A percentile compares a stretch with the other conserved stretches of the same genome.
Conservation (phyloP, 2,113 vertebrate species). For the Pollimyrus isidori region DNA sequence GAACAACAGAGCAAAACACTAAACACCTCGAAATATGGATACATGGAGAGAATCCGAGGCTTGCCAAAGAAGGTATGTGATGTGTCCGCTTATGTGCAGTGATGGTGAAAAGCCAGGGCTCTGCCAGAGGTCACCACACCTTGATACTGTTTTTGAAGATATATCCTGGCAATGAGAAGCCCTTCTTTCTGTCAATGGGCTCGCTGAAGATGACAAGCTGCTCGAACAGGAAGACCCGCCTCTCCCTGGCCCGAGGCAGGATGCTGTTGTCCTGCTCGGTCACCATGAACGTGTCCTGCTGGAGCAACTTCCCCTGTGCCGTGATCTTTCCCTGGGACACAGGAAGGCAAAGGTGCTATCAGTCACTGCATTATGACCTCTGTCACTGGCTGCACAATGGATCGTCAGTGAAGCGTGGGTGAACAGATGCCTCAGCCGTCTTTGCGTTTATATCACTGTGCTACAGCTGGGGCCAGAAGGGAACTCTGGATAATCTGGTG, state of each 20-base stretch:
- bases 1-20: neutral
- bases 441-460: neutral
- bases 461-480: neutral
- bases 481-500: neutral
- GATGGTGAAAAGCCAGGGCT: neutral
- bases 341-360: neutral
- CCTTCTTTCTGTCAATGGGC: constrained; percentile 77
- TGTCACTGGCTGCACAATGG: neutral
- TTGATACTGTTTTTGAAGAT: constrained; percentile 86
- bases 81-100: neutral
- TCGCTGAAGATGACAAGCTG: constrained; percentile 88
- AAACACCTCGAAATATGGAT: neutral
- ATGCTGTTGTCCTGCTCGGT: constrained; percentile 72
- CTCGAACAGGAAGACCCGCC: constrained; percentile 84
- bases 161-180: constrained; percentile 72
- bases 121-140: constrained; percentile 45
- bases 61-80: neutral
- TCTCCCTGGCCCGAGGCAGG: constrained; percentile 74
- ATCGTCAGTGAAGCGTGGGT: neutral
- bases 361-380: neutral
- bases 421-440: neutral
- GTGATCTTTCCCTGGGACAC: constrained; percentile 77
- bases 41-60: neutral
- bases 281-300: constrained; percentile 82
- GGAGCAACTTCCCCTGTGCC: constrained; percentile 82